Evolutionary conservation across 1,140 invertebrate species (phyloP).

Genomic region (Nebria ingens): DNA sequence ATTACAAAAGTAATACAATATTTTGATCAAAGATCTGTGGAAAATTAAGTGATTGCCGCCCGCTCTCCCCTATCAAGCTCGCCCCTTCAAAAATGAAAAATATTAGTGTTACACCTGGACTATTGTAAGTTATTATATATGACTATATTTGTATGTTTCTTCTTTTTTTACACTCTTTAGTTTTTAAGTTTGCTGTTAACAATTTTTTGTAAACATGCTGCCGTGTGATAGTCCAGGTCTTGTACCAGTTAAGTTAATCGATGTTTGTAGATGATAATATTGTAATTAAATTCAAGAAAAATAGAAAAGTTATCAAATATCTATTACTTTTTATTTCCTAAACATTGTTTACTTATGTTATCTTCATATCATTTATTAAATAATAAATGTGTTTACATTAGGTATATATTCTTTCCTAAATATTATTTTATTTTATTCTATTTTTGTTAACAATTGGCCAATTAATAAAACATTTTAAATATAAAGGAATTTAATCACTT

Average conservation of each 20-base stretch:
- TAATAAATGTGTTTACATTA: too few species aligned
- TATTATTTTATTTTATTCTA: too few species aligned
- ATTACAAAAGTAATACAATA: too few species aligned
- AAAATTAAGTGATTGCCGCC: too few species aligned
- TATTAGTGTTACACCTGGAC: background rate
- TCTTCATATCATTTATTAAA: too few species aligned
- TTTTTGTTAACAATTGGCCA: too few species aligned
- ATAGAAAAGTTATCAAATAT: background rate
- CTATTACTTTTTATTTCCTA: background rate
- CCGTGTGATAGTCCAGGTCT: background rate
- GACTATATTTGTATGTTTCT: too few species aligned
- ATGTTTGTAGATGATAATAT: background rate
- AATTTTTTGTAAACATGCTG: background rate
- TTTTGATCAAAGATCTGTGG: background rate
- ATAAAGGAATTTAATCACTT: too few species aligned
- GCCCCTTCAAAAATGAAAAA: too few species aligned
- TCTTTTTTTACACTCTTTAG: background rate
- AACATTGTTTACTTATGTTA: background rate
- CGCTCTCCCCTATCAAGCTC: too few species aligned
- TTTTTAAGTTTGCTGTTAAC: background rate
- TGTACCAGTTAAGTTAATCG: background rate
- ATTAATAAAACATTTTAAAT: too few species aligned
- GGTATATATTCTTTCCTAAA: too few species aligned
- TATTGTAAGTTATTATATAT: slow-evolving; percentile 1
- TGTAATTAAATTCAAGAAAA: background rate